Evolutionary conservation across 1,140 invertebrate species (phyloP).

Genomic region (Papilio xuthus): DNA sequence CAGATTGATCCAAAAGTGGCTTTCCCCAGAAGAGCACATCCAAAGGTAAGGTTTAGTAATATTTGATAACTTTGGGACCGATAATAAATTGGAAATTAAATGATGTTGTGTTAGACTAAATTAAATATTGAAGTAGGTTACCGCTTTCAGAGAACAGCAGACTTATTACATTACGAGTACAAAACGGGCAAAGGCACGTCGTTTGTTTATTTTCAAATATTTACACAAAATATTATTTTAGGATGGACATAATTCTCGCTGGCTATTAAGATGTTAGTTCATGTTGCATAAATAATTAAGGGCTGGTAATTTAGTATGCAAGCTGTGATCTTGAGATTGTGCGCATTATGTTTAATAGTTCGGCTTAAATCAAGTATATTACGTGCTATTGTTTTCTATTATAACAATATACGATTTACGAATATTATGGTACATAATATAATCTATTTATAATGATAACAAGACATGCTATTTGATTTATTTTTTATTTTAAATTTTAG

Average conservation of each 20-base stretch:
- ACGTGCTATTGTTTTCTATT: conserved; percentile 1
- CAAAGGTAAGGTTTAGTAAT: conserved; percentile 91
- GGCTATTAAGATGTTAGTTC: conserved; percentile 79
- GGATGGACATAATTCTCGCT: conserved; percentile 75
- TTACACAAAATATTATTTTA: conserved; percentile 81
- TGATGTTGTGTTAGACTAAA: conserved; percentile 67
- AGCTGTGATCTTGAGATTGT: conserved; percentile 65
- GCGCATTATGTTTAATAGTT: conserved; percentile 59
- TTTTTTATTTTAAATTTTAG: no score
- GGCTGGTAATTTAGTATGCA: conserved; percentile 79
- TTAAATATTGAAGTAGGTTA: conserved; percentile 66
- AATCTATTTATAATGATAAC: neutral
- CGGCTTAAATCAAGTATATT: conserved; percentile 69
- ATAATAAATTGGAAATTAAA: conserved; percentile 68
- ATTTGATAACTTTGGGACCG: conserved; percentile 51
- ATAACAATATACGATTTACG: neutral
- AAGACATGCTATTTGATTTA: neutral
- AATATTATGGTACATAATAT: neutral
- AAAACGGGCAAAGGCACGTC: conserved; percentile 59
- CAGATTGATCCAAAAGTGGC: conserved; percentile 99
- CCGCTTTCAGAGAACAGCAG: conserved; percentile 48
- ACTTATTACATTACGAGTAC: conserved; percentile 65
- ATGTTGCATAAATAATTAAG: conserved; percentile 79
- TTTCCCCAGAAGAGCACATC: conserved; percentile 99
- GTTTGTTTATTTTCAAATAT: conserved; percentile 79